Evolutionary conservation across 2,888 invertebrate species (phyloP).

Genomic region (Nemotelus pantherinus): DNA sequence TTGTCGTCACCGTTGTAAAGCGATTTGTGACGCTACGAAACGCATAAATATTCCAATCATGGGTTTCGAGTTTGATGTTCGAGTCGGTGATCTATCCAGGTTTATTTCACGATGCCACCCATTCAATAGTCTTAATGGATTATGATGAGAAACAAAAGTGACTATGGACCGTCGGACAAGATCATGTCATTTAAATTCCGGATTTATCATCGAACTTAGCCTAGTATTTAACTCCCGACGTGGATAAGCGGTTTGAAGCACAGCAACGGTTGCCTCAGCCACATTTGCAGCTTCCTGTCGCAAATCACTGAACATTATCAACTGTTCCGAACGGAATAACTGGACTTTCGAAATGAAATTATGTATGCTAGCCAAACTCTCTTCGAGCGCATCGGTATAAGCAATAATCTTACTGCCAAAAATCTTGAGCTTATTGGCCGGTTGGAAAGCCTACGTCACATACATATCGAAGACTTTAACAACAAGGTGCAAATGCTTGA

Average conservation of each 20-base stretch:
- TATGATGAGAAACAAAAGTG: too few relatives aligned
- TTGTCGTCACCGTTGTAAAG: constrained; percentile 93
- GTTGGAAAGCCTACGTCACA: background rate
- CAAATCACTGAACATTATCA: constrained; percentile 11
- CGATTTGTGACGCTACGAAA: constrained; percentile 89
- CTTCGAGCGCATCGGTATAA: background rate
- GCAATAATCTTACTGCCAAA: constrained; percentile 7
- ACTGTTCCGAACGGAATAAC: background rate
- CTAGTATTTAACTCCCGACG: too few relatives aligned
- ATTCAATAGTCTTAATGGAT: too few relatives aligned
- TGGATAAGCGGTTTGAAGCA: too few relatives aligned
- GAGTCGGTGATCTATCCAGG: constrained; percentile 96
- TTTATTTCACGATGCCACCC: constrained; percentile 89
- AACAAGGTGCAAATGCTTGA: background rate
- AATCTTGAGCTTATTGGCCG: constrained; percentile 14
- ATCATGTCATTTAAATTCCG: too few relatives aligned
- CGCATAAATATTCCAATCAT: constrained; percentile 66
- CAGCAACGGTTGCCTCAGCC: constrained; percentile 12
- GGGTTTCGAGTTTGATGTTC: constrained; percentile 62
- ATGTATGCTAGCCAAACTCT: background rate
- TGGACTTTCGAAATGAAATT: background rate
- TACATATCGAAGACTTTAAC: constrained; percentile 11
- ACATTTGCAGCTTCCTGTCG: background rate
- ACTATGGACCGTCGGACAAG: too few relatives aligned
- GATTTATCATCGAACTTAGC: too few relatives aligned